Conservation (phyloP, 1,140 invertebrate genomes). For the Tenebrio molitor region DNA sequence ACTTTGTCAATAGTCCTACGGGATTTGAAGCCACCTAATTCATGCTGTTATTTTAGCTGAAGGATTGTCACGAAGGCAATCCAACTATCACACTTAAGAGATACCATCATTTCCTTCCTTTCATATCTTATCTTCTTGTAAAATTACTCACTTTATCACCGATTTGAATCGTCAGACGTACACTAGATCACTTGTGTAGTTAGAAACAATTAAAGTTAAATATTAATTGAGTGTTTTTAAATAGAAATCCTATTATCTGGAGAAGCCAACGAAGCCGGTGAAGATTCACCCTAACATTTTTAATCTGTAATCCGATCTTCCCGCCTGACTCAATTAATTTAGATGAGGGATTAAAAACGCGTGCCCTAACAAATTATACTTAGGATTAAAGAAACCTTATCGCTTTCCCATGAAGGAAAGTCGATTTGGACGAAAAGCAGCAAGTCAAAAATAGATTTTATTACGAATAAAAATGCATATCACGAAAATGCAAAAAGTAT, state of each 20-base stretch:
- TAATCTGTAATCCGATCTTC: constrained; percentile 51
- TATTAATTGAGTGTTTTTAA: too few species aligned
- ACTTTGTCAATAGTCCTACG: constrained; percentile 22
- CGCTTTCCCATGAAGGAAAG: constrained; percentile 15
- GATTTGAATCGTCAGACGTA: too few species aligned
- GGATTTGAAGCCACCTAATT: constrained; percentile 22
- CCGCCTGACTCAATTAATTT: constrained; percentile 50
- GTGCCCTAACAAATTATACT: constrained; percentile 54
- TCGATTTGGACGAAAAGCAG: not conserved
- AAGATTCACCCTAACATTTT: constrained; percentile 34
- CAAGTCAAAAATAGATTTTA: constrained; percentile 22
- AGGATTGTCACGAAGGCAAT: constrained; percentile 38
- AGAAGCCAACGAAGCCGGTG: not conserved
- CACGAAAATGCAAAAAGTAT: constrained; percentile 78
- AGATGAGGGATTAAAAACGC: constrained; percentile 50
- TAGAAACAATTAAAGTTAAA: too few species aligned
- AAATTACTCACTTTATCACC: too few species aligned
- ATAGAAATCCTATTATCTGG: not conserved
- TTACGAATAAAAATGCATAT: constrained; percentile 38
- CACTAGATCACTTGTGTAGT: too few species aligned
- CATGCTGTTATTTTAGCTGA: constrained; percentile 48
- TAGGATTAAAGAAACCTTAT: constrained; percentile 32
- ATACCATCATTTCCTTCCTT: too few species aligned
- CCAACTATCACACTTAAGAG: constrained; percentile 29
- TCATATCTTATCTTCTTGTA: too few species aligned